Percentiles rank a stretch among this genome's conserved stretches.
Evolutionary conservation across 2,888 invertebrate genomes (phyloP).

Genomic region (Papilio gigon): DNA sequence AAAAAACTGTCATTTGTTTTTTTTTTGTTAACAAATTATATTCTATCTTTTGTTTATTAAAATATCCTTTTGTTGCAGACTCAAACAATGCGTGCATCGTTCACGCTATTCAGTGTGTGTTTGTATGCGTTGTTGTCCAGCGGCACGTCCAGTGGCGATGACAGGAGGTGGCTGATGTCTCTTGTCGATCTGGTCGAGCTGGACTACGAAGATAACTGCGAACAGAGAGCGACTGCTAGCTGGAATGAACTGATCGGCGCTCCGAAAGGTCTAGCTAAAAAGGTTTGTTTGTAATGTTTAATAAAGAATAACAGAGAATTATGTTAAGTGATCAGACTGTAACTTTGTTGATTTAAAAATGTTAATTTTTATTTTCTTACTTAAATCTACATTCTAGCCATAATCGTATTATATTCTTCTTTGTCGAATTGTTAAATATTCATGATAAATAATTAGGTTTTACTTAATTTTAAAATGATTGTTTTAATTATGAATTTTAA

Average conservation of each 20-base stretch:
- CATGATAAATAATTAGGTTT: background rate
- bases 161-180: slow-evolving; percentile 66
- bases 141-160: slow-evolving; percentile 68
- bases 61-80: background rate
- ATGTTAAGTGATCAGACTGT: too few relatives aligned
- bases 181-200: slow-evolving; percentile 73
- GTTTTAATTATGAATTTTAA: background rate
- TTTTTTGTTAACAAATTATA: background rate
- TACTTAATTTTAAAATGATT: background rate
- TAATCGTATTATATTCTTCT: too few relatives aligned
- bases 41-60: background rate
- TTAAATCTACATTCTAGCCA: too few relatives aligned
- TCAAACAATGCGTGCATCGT: slow-evolving; percentile 61
- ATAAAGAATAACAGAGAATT: too few relatives aligned
- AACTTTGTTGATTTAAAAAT: too few relatives aligned
- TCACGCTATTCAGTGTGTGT: slow-evolving; percentile 59
- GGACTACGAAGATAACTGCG: slow-evolving; percentile 77
- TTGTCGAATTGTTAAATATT: background rate
- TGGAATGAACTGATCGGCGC: slow-evolving; percentile 72
- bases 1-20: too few relatives aligned
- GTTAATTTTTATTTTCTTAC: too few relatives aligned
- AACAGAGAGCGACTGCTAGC: slow-evolving; percentile 64
- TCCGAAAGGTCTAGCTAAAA: slow-evolving; percentile 61
- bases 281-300: slow-evolving; percentile 56
- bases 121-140: slow-evolving; percentile 65